Percentiles rank a stretch among this genome's conserved stretches.
Conservation (phyloP, 2,113 vertebrate genomes). For the Podarcis cretensis region DNA sequence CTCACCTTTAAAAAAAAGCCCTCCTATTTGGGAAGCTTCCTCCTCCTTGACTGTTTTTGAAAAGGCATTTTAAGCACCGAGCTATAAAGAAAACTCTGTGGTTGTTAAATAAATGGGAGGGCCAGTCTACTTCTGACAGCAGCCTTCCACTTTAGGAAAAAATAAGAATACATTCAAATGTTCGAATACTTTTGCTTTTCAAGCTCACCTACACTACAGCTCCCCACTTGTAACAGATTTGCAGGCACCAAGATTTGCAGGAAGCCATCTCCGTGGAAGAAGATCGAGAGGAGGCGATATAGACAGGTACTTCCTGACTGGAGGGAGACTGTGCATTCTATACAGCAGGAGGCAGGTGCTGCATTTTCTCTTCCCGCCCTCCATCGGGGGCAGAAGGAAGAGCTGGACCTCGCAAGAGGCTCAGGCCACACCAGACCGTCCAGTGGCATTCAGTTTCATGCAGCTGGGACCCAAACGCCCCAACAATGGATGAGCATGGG, state of each 20-base stretch:
- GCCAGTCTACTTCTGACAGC: not conserved
- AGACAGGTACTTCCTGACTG: not conserved
- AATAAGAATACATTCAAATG: conserved; percentile 48
- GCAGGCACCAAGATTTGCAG: conserved; percentile 63
- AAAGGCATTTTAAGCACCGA: not conserved
- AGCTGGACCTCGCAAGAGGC: conserved; percentile 13
- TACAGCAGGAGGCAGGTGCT: conserved; percentile 1
- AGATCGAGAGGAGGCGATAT: conserved; percentile 40
- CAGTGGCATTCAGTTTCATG: not conserved
- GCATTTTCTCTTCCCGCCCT: conserved; percentile 24
- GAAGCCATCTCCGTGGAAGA: conserved; percentile 37
- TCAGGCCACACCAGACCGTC: conserved; percentile 32
- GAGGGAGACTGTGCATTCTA: conserved; percentile 1
- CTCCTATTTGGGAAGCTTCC: not conserved
- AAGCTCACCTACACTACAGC: conserved; percentile 55
- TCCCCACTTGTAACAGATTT: conserved; percentile 42
- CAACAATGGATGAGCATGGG: conserved; percentile 3
- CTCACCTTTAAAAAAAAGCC: no score
- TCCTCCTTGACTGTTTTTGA: not conserved
- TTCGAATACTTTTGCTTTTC: conserved; percentile 9
- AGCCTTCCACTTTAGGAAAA: conserved; percentile 33
- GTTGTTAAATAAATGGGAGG: not conserved
- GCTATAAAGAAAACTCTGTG: not conserved
- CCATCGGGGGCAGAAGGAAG: conserved; percentile 27
- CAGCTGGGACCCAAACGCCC: not conserved